Evolutionary conservation across 2,113 vertebrate genomes (phyloP).

Genomic region (Microtus ochrogaster): DNA sequence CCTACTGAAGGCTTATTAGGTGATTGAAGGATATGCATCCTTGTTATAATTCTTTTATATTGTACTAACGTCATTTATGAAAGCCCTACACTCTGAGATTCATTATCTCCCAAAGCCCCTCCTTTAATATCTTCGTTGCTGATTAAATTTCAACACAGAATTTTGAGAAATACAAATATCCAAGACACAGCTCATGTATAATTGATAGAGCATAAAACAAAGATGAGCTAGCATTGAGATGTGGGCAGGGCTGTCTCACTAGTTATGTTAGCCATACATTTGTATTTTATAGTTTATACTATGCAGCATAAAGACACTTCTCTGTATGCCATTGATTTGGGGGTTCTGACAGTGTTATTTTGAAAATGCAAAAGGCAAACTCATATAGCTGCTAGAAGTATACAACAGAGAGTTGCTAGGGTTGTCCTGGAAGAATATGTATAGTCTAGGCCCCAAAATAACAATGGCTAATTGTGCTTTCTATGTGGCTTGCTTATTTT

Average conservation of each 20-base stretch:
- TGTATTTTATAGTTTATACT: not conserved
- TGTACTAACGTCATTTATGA: not conserved
- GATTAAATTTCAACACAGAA: not conserved
- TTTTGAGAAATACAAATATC: not conserved
- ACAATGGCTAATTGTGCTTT: slow-evolving; percentile 21
- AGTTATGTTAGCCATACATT: not conserved
- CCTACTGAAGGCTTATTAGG: not conserved
- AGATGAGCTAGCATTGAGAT: not conserved
- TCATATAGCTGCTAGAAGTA: not conserved
- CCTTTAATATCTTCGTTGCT: not conserved
- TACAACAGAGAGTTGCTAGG: not conserved
- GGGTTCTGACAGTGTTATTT: not conserved
- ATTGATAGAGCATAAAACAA: not conserved
- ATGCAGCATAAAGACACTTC: not conserved
- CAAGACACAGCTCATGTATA: not conserved
- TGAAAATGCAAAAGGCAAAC: slow-evolving; percentile 33
- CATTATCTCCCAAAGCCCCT: not conserved
- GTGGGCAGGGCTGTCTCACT: not conserved
- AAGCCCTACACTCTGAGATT: not conserved
- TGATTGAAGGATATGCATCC: not conserved
- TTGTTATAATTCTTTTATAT: not conserved
- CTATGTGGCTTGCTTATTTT: slow-evolving; percentile 56
- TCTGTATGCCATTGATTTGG: not conserved
- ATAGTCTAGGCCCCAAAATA: slow-evolving; percentile 47
- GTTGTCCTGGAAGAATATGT: not conserved